Evolutionary conservation across 2,888 invertebrate genomes (phyloP), one percentile per base, ranked within the genome.

Genomic region (Caenorhabditis panamensis): DNA sequence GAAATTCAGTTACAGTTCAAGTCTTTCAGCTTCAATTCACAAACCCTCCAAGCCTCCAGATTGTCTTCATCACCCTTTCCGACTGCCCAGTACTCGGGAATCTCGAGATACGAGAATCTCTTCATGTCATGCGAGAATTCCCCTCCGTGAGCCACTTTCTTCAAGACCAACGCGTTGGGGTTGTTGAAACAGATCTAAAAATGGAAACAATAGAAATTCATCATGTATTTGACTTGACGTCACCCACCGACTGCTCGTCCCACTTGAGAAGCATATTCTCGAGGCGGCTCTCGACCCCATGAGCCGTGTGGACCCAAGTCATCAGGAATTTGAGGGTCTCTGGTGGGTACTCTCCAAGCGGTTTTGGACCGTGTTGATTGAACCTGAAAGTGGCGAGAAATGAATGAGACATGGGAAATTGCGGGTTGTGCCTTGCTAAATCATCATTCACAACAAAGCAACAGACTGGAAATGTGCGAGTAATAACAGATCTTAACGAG

Each of bases 161-260:
- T 68, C 36, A 79, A 22, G 6, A 22, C 5, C 36, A 68, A 20
- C 18, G 51, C 37, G 13, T 49, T 37, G 18, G 68, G 53, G 31
- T 31, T 53, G 36, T 63, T 36, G 54, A 73, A 73, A 28, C 79
- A 79, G 26, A 73, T 67, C 79, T 79, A 59, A 64, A 79, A 79
- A 31, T 36, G 41, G 56, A 41, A 44, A 37, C 36, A 18, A 41
- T 36, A 49, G 28, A 16, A 11, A 11, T 56, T 63, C 47, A 22
- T 26, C 51, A 36, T 56, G 9, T 47, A 44, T 56, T 56, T 72
- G 54, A 28, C 37, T 44, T 72, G 62, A 62, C 72, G 72, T 72
- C 63, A 37, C 69, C 20, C 53, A 78, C 69, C 51, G 56, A 68
- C 41, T 75, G 66, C 44, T 75, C 75, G 26, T 75, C 75, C 75